Evolutionary conservation across 2,888 invertebrate species (phyloP).

Genomic region (Polietes domitor): DNA sequence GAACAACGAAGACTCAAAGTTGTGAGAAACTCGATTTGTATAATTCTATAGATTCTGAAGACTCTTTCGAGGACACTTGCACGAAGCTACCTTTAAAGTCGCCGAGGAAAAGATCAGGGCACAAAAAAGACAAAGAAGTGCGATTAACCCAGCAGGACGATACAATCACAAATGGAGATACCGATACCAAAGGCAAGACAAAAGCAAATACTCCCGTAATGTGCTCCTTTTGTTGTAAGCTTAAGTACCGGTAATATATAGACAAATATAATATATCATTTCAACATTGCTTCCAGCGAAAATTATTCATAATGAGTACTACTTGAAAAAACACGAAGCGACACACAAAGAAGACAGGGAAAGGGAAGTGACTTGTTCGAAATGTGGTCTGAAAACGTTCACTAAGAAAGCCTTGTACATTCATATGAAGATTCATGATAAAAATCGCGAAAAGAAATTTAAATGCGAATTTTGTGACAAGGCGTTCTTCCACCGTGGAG

Average conservation of each 20-base stretch:
- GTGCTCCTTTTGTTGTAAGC: constrained; percentile 55
- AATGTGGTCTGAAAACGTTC: constrained; percentile 49
- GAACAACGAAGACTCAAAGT: no score
- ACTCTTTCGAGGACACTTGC: no score
- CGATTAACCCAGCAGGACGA: background rate
- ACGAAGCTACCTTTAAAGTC: background rate
- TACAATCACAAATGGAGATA: background rate
- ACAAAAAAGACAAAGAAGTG: background rate
- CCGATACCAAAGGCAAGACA: background rate
- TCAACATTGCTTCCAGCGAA: constrained; percentile 39
- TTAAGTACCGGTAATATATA: background rate
- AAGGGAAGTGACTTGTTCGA: constrained; percentile 31
- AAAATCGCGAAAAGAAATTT: constrained; percentile 46
- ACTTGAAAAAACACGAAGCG: constrained; percentile 45
- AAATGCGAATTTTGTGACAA: constrained; percentile 62
- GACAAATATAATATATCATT: no score
- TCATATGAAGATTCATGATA: constrained; percentile 45
- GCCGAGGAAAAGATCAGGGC: background rate
- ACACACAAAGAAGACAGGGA: constrained; percentile 43
- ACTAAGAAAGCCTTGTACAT: background rate
- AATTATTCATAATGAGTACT: constrained; percentile 43
- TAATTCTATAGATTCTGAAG: no score
- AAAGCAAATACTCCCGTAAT: constrained; percentile 32
- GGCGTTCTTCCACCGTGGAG: constrained; percentile 46
- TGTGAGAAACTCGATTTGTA: no score